Percentiles rank a stretch among this genome's conserved stretches.
Evolutionary conservation across 2,113 vertebrate species (phyloP).

Genomic region (Cyprinodon brontotheroides): DNA sequence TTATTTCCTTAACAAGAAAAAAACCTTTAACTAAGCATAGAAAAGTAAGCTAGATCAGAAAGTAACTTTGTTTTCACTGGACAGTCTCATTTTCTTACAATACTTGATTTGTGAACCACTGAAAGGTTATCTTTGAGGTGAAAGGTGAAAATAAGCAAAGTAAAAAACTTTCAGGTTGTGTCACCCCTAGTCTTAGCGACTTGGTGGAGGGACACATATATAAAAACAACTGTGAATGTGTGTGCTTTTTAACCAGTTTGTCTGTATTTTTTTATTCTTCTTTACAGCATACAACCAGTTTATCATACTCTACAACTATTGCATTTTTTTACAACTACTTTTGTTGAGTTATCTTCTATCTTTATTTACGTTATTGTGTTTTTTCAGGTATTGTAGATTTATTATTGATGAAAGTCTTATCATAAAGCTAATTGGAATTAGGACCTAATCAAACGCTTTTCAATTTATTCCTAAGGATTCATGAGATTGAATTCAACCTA

Average conservation of each 20-base stretch:
- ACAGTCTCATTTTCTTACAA: no score
- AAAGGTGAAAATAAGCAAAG: no score
- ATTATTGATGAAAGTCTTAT: constrained; percentile 53
- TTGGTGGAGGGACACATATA: not conserved
- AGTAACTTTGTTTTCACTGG: no score
- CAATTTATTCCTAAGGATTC: constrained; percentile 65
- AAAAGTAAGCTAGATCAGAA: no score
- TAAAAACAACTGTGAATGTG: no score
- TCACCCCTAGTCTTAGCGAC: no score
- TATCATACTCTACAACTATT: constrained; percentile 5
- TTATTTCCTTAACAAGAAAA: no score
- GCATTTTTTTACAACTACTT: constrained; percentile 31
- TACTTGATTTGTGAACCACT: no score
- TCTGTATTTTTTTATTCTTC: constrained; percentile 35
- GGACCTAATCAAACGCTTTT: constrained; percentile 62
- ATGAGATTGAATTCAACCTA: constrained; percentile 66
- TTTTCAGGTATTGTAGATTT: constrained; percentile 45
- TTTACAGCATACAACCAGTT: constrained; percentile 44
- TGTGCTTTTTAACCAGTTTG: not conserved
- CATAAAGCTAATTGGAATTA: constrained; percentile 68
- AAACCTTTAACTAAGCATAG: no score
- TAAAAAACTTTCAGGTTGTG: no score
- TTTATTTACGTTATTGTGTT: constrained; percentile 30
- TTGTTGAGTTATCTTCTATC: constrained; percentile 66
- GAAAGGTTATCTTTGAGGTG: no score